These are phyloP conservation scores for Mormyrops boulengeri DNA, from an alignment of 2,797 vertebrate species.

Conservation along the genomic window DNA sequence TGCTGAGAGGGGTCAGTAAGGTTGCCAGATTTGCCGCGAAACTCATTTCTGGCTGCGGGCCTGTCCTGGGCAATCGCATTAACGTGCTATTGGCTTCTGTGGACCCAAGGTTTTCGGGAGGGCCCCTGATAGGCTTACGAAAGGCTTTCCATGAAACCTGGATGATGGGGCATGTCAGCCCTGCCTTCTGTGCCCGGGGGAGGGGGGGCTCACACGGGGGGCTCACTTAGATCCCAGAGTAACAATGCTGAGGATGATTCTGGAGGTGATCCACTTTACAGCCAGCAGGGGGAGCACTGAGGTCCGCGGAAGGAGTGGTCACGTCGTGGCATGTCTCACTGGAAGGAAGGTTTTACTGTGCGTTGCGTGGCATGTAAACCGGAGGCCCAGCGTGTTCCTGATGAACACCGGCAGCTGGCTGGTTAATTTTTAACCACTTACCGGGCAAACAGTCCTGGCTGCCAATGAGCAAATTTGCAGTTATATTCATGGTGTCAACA, in stretches of 20 bases:
- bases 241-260: neutral
- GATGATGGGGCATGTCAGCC: neutral
- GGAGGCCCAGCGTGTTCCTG: neutral
- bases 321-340: neutral
- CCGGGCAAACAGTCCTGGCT: neutral
- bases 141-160: neutral
- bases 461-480: neutral
- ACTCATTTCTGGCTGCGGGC: neutral
- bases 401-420: neutral
- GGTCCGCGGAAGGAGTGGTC: neutral
- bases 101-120: neutral
- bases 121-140: neutral
- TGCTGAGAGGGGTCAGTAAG: neutral
- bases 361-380: neutral
- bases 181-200: neutral
- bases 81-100: neutral
- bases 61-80: neutral
- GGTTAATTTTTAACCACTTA: constrained; percentile 1
- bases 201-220: neutral
- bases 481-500: neutral
- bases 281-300: neutral
- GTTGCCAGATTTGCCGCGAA: neutral
- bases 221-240: neutral
- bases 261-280: neutral
- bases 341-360: neutral